Evolutionary conservation across 2,113 vertebrate genomes (phyloP).

Genomic region (Malurus alboscapulatus): DNA sequence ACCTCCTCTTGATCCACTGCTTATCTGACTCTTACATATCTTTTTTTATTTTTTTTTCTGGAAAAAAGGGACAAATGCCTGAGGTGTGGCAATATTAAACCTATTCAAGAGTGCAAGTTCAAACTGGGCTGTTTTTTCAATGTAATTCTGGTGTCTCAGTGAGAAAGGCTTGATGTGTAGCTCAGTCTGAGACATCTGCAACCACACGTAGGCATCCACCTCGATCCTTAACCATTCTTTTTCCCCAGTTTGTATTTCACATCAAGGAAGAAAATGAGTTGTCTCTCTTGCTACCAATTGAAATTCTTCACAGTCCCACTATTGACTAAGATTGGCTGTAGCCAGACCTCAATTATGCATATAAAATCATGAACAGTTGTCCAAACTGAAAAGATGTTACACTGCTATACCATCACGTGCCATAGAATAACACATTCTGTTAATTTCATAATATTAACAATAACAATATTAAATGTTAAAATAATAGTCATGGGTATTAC

Average conservation of each 20-base stretch:
- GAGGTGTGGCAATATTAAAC: neutral
- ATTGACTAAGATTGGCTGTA: neutral
- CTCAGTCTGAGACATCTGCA: neutral
- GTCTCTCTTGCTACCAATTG: neutral
- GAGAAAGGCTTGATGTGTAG: neutral
- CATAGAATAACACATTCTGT: neutral
- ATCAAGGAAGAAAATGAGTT: neutral
- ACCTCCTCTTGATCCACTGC: neutral
- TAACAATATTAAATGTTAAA: neutral
- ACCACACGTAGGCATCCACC: fast-evolving
- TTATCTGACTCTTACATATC: neutral
- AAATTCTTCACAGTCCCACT: neutral
- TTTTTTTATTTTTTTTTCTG: neutral
- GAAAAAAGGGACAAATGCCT: neutral
- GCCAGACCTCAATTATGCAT: neutral
- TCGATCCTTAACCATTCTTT: neutral
- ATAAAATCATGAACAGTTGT: neutral
- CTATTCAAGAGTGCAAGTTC: neutral
- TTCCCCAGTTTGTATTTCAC: neutral
- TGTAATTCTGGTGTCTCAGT: neutral
- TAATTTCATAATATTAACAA: neutral
- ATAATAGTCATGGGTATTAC: neutral
- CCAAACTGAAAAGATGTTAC: neutral
- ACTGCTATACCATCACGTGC: neutral
- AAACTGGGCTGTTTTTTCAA: fast-evolving